Conservation (phyloP, 2,888 invertebrate genomes). For the Meteorus cinctellus region DNA sequence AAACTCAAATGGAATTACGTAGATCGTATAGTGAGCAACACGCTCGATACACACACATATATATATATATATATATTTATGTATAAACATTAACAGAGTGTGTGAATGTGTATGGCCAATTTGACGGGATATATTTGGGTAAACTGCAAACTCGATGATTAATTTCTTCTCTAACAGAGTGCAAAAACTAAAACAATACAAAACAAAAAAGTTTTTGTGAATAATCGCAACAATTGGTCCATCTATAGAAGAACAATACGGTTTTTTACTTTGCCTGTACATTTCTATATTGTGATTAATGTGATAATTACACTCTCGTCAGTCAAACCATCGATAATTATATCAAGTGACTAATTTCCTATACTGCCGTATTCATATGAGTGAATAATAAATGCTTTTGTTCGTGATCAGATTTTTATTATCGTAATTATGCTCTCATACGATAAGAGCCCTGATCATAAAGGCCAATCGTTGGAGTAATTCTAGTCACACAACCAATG, state of each 20-base stretch:
- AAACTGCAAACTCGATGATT: conserved; percentile 10
- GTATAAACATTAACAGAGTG: neutral
- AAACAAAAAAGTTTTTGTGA: neutral
- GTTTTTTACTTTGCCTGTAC: neutral
- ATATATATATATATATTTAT: neutral
- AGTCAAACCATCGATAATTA: neutral
- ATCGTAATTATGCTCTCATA: neutral
- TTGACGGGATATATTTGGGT: neutral
- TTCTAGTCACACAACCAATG: neutral
- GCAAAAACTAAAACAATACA: neutral
- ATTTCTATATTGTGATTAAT: neutral
- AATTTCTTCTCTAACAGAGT: neutral
- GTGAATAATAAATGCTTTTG: conserved; percentile 10
- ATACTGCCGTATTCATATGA: neutral
- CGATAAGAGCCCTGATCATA: neutral
- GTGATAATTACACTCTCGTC: neutral
- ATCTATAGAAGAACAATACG: neutral
- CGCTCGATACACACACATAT: neutral
- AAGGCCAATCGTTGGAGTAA: neutral
- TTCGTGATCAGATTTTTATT: conserved; percentile 12
- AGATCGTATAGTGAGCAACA: conserved; percentile 2
- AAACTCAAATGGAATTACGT: conserved; percentile 39
- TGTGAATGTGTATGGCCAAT: neutral
- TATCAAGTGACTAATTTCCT: neutral
- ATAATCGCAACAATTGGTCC: neutral